These are phyloP conservation scores for Zaprionus lineosus DNA, from an alignment of 2,888 invertebrate genomes.

Conservation along the genomic window DNA sequence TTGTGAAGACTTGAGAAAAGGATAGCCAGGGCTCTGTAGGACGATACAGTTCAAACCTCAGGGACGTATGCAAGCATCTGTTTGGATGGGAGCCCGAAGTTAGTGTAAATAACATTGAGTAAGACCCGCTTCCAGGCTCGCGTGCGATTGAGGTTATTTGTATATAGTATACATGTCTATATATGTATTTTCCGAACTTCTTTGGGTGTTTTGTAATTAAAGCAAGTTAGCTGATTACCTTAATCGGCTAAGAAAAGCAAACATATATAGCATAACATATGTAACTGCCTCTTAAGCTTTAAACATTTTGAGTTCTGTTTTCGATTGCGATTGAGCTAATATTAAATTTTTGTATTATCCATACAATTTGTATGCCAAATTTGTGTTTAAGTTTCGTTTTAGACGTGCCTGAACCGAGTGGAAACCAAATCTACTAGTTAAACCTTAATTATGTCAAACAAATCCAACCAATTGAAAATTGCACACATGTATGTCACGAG, in stretches of 20 bases:
- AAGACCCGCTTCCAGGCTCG: constrained; percentile 10
- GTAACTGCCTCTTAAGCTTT: constrained; percentile 3
- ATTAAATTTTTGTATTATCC: constrained; percentile 16
- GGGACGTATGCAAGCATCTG: too few relatives aligned
- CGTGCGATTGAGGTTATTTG: constrained; percentile 4
- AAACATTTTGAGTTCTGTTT: constrained; percentile 28
- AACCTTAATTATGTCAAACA: constrained; percentile 25
- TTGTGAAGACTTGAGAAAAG: too few relatives aligned
- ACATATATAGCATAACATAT: neutral
- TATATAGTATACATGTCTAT: too few relatives aligned
- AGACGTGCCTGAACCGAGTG: constrained; percentile 87
- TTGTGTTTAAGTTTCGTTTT: constrained; percentile 37
- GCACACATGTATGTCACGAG: constrained; percentile 55
- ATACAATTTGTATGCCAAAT: constrained; percentile 1
- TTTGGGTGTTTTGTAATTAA: too few relatives aligned
- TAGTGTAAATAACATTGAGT: too few relatives aligned
- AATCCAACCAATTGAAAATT: constrained; percentile 41
- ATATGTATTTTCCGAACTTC: too few relatives aligned
- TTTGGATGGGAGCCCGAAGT: too few relatives aligned
- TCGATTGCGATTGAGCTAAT: constrained; percentile 31
- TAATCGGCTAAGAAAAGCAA: neutral
- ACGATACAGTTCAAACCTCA: too few relatives aligned
- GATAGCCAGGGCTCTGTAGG: too few relatives aligned
- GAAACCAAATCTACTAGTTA: constrained; percentile 89
- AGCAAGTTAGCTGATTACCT: too few relatives aligned